Evolutionary conservation across 2,797 vertebrate species (phyloP).

Genomic region (Falco novaeseelandiae): DNA sequence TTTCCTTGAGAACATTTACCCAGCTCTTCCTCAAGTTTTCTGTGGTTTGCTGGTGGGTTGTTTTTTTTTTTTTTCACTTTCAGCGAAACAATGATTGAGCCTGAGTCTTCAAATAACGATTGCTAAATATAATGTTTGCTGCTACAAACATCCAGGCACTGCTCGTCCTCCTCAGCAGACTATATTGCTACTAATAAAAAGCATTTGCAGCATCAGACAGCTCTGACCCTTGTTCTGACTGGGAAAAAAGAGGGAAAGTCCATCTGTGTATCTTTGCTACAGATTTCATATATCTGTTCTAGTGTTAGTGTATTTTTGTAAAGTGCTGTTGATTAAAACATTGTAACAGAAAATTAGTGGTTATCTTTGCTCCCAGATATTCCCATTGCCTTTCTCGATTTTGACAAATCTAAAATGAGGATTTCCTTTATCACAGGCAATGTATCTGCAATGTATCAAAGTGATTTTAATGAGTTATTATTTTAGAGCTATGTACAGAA

Average conservation of each 20-base stretch:
- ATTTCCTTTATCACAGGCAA: background rate
- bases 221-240: background rate
- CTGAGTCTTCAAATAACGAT: background rate
- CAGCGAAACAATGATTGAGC: background rate
- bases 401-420: background rate
- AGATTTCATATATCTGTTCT: background rate
- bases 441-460: background rate
- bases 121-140: background rate
- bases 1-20: slow-evolving; percentile 31
- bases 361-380: background rate
- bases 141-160: background rate
- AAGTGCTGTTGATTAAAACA: background rate
- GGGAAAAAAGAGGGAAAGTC: background rate
- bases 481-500: background rate
- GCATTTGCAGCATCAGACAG: background rate
- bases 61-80: background rate
- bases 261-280: background rate
- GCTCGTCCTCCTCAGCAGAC: background rate
- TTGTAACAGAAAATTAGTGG: background rate
- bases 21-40: background rate
- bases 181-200: background rate
- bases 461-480: background rate
- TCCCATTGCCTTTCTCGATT: background rate
- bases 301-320: background rate
- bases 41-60: background rate